phyloP scores from a whole-genome alignment of 1,140 invertebrate species.

The Lethrus apterus region DNA sequence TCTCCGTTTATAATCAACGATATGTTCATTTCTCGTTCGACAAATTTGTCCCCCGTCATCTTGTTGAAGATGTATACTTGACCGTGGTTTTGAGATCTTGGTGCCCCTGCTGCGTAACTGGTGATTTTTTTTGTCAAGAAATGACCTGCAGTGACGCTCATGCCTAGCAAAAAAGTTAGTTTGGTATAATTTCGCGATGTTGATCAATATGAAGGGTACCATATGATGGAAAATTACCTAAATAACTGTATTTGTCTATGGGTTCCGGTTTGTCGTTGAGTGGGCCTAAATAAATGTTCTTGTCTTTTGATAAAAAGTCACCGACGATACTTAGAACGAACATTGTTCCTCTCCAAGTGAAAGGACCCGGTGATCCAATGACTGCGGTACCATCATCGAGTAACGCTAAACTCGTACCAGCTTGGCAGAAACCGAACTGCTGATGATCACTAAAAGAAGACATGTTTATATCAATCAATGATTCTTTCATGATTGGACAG shows the following conservation, averaged over 20 bases:
- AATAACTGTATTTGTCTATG: conserved; percentile 85
- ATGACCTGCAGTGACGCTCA: conserved; percentile 76
- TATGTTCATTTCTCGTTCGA: conserved; percentile 49
- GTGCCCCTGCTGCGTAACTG: conserved; percentile 78
- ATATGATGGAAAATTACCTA: conserved; percentile 49
- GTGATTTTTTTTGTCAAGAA: conserved; percentile 57
- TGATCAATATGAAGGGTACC: not conserved
- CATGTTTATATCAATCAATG: not conserved
- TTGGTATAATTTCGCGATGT: not conserved
- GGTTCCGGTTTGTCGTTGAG: conserved; percentile 56
- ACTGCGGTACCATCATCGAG: conserved; percentile 72
- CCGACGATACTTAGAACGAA: conserved; percentile 71
- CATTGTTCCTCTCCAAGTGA: conserved; percentile 82
- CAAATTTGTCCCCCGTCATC: conserved; percentile 43
- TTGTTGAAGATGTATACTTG: conserved; percentile 78
- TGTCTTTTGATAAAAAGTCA: conserved; percentile 67
- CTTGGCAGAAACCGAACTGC: conserved; percentile 88
- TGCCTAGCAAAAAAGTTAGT: conserved; percentile 50
- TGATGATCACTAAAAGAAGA: conserved; percentile 66
- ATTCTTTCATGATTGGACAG: not conserved
- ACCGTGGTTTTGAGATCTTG: conserved; percentile 74
- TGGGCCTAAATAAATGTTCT: conserved; percentile 69
- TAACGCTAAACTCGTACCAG: conserved; percentile 77
- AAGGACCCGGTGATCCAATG: conserved; percentile 79
- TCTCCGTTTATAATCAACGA: conserved; percentile 65